phyloP scores from a whole-genome alignment of 2,888 invertebrate species.

The Lepidocyrtinus sp. region DNA sequence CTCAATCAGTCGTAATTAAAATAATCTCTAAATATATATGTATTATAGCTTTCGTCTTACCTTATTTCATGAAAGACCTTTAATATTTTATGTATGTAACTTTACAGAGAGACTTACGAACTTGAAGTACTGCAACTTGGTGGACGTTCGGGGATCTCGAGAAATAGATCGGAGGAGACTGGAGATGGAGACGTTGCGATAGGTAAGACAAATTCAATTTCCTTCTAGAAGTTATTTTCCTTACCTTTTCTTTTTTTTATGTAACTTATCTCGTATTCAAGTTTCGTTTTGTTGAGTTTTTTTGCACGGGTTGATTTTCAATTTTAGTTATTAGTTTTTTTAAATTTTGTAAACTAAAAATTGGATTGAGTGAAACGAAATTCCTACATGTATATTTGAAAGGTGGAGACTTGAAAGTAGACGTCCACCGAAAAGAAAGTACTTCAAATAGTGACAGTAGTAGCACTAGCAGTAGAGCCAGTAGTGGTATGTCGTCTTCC shows the following conservation, averaged over 20 bases:
- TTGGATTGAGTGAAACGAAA: too few species aligned
- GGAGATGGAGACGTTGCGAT: conserved; percentile 43
- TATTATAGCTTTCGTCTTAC: too few species aligned
- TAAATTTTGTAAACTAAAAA: conserved; percentile 14
- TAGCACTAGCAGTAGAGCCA: conserved; percentile 71
- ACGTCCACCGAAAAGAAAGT: conserved; percentile 93
- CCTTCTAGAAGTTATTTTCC: too few species aligned
- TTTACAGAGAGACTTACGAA: conserved; percentile 83
- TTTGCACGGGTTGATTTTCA: background rate
- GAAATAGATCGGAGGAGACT: conserved; percentile 57
- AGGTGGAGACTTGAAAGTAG: conserved; percentile 86
- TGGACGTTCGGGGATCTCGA: conserved; percentile 60
- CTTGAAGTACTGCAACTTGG: conserved; percentile 79
- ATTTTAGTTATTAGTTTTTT: background rate
- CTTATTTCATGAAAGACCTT: background rate
- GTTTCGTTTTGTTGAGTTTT: background rate
- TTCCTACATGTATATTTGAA: conserved; percentile 39
- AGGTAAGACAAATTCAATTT: too few species aligned
- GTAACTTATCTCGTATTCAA: too few species aligned
- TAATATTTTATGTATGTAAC: background rate
- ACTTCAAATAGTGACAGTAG: conserved; percentile 80
- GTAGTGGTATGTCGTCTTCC: conserved; percentile 50
- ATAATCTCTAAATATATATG: too few species aligned
- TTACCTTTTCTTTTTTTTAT: too few species aligned
- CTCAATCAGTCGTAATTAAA: conserved; percentile 60